Conservation (phyloP, 1,140 invertebrate genomes). For the Drosophila hydei region DNA sequence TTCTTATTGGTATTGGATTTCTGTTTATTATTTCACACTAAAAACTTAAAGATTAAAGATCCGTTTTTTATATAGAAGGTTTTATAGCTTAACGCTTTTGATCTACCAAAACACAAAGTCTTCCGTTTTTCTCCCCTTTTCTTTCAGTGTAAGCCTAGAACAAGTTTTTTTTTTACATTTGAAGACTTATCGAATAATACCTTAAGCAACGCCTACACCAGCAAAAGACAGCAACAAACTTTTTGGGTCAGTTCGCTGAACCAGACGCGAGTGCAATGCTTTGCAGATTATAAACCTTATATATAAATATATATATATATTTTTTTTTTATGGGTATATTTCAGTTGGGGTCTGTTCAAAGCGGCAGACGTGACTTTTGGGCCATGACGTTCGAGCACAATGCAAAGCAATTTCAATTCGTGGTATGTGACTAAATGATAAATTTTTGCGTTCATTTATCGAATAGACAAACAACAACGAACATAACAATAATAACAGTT, state of each 20-base stretch:
- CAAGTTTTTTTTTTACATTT: neutral
- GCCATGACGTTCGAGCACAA: slow-evolving; percentile 20
- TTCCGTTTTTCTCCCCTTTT: neutral
- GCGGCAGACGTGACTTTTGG: slow-evolving; percentile 62
- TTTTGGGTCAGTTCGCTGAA: slow-evolving; percentile 23
- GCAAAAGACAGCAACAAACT: neutral
- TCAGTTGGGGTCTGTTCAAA: slow-evolving; percentile 14
- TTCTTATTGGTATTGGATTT: neutral
- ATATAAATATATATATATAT: slow-evolving; percentile 1
- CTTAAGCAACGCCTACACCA: neutral
- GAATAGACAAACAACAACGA: slow-evolving; percentile 21
- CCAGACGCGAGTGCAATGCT: slow-evolving; percentile 17
- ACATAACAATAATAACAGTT: slow-evolving; percentile 12
- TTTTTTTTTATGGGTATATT: slow-evolving; percentile 1
- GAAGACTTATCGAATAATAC: neutral
- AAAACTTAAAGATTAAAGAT: neutral
- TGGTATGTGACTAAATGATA: slow-evolving; percentile 63
- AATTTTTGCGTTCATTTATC: slow-evolving; percentile 67
- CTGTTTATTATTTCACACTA: neutral
- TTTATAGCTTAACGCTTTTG: too few species aligned
- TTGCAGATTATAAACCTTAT: slow-evolving; percentile 16
- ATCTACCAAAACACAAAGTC: too few species aligned
- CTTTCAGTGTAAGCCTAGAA: neutral
- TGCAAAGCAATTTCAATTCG: slow-evolving; percentile 10
- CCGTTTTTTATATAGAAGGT: too few species aligned